Conservation (phyloP, 2,113 vertebrate species). For the Tragelaphus imberbis region DNA sequence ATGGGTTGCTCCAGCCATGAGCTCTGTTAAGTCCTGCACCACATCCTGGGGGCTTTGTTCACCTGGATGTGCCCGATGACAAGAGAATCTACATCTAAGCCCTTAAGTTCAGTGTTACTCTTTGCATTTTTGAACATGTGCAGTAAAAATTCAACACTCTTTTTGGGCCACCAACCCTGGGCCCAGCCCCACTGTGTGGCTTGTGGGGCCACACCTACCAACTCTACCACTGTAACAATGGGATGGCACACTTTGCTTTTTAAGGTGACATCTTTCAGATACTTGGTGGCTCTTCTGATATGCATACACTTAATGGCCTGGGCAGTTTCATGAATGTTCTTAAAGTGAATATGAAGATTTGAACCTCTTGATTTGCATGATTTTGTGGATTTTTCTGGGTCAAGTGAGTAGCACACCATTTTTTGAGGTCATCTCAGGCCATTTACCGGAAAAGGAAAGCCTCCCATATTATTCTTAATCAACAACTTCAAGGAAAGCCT, state of each 20-base stretch:
- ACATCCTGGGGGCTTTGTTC: not conserved
- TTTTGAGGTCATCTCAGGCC: not conserved
- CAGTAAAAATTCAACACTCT: not conserved
- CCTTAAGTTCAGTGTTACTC: not conserved
- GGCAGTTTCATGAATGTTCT: not conserved
- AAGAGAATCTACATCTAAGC: not conserved
- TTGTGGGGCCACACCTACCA: not conserved
- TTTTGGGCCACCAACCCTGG: not conserved
- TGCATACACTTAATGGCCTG: not conserved
- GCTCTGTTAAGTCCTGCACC: not conserved
- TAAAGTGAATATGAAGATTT: not conserved
- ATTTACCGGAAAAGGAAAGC: not conserved
- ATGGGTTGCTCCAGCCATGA: not conserved
- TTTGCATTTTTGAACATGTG: not conserved
- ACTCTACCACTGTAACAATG: not conserved
- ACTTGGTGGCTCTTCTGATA: not conserved
- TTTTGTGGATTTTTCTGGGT: not conserved
- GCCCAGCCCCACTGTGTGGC: not conserved
- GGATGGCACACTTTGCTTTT: not conserved
- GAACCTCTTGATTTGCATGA: not conserved
- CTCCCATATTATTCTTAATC: not conserved
- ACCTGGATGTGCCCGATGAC: not conserved
- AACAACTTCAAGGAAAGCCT: not conserved
- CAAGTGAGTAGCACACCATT: not conserved
- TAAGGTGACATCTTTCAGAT: not conserved